Evolutionary conservation across 2,888 invertebrate species (phyloP), one percentile per base, ranked within the genome.

Genomic region (Meganola albula): DNA sequence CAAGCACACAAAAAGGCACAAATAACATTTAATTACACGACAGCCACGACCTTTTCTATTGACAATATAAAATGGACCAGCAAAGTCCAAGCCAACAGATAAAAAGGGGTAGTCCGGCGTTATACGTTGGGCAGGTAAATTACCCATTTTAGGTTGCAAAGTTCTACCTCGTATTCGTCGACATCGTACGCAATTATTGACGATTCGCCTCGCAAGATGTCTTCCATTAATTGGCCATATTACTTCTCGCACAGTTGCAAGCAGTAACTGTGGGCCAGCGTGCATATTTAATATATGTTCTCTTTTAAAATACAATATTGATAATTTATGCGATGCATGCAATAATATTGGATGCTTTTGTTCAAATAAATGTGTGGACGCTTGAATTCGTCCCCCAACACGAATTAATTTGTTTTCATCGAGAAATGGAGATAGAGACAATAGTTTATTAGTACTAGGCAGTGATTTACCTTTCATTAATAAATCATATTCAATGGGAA

Each of bases 381-480:
- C 31, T 12, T 38, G 21, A 4, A 46, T 23, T 11, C 52, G 32
- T 4, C 42, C 40, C 22, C 40, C 35, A 9, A 45, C 41, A n/a
- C 44, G 34, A 22, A 51, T 42, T 24, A 40, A 12, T 10, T 38
- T 31, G 1, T 33, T 4, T 3, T 41, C 12, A 4, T 47, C 48
- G 7, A 52, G 12, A 23, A 49, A 49, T 0, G 45, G 52, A 1
- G 47, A 42, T 1, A 48, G 13, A 1, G 52, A 30, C 18, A 52
- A 34, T 12, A 53, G 34, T 9, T 46, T 45, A 26, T 12, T 35
- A 20, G 43, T 47, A 26, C 1, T 20, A 10, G 3, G 10, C 12
- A 51, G 13, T 6, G 26, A 3, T 31, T 48, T 52, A 10, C 25
- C 22, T 2, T 33, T 42, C 0, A 5, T 1, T 2, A 52, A 14